These are phyloP conservation scores for Orius laevigatus DNA, from an alignment of 1,140 invertebrate species.

Conservation along the genomic window DNA sequence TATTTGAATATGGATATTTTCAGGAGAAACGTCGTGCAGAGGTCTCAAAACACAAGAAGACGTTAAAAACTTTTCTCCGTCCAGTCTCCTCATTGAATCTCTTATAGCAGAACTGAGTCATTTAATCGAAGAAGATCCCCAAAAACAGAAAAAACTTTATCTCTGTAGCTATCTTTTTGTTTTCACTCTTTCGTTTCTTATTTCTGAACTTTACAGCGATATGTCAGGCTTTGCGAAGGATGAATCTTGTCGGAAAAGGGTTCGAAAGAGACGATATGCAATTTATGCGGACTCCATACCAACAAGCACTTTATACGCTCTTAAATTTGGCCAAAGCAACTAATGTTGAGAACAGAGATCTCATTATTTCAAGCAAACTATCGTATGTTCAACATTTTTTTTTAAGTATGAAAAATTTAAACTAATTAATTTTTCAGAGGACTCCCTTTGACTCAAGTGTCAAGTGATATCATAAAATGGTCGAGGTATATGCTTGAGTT, in stretches of 20 bases:
- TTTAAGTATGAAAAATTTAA: not conserved
- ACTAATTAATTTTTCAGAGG: conserved; percentile 1
- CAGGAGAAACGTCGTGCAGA: too few relatives aligned
- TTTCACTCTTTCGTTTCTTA: conserved; percentile 4
- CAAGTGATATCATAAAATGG: conserved; percentile 28
- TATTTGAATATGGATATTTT: too few relatives aligned
- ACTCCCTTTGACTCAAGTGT: not conserved
- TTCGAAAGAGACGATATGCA: conserved; percentile 47
- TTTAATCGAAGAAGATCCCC: conserved; percentile 37
- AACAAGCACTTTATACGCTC: conserved; percentile 40
- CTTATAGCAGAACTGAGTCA: conserved; percentile 43
- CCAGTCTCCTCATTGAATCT: conserved; percentile 41
- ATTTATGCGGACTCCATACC: conserved; percentile 42
- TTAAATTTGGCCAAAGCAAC: conserved; percentile 32
- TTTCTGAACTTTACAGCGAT: conserved; percentile 30
- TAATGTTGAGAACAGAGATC: conserved; percentile 5
- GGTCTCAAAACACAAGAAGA: not conserved
- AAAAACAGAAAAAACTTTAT: conserved; percentile 37
- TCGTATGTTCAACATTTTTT: not conserved
- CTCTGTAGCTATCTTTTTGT: conserved; percentile 24
- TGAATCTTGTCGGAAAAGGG: conserved; percentile 47
- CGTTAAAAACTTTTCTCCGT: conserved; percentile 16
- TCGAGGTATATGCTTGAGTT: conserved; percentile 59
- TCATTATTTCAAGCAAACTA: conserved; percentile 4
- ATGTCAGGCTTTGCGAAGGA: conserved; percentile 41